phyloP scores from a whole-genome alignment of 2,113 vertebrate species.

The Phalacrocorax brasilianus region DNA sequence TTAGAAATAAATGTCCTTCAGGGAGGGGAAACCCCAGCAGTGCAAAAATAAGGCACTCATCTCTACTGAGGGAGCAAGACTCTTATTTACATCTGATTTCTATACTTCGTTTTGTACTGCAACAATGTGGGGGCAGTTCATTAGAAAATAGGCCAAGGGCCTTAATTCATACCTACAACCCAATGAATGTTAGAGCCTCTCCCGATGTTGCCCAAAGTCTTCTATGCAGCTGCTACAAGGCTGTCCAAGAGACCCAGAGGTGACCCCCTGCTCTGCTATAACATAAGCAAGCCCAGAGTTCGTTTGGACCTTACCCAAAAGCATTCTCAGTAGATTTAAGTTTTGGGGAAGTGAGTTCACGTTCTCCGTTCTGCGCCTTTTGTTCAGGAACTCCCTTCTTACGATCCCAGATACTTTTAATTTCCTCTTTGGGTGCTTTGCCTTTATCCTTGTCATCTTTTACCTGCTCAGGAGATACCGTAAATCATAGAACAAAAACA shows the following conservation, averaged over 20 bases:
- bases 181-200: not conserved
- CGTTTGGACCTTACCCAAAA: slow-evolving; percentile 78
- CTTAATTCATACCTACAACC: not conserved
- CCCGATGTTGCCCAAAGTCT: not conserved
- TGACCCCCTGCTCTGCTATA: not conserved
- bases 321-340: slow-evolving; percentile 88
- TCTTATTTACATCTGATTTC: not conserved
- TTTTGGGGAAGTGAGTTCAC: slow-evolving; percentile 79
- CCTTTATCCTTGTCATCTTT: slow-evolving; percentile 78
- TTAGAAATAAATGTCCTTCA: not conserved
- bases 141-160: not conserved
- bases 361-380: slow-evolving; percentile 87
- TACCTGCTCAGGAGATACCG: slow-evolving; percentile 66
- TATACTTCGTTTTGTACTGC: not conserved
- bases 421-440: slow-evolving; percentile 74
- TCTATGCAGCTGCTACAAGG: not conserved
- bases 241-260: not conserved
- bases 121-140: rapidly evolving
- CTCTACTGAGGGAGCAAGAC: not conserved
- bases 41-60: not conserved
- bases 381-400: slow-evolving; percentile 74
- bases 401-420: slow-evolving; percentile 76
- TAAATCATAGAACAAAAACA: not conserved
- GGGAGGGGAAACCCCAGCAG: not conserved
- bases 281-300: not conserved